A percentile compares a stretch with the other conserved stretches of the same genome.
phyloP scores from a whole-genome alignment of 2,888 invertebrate genomes.

The Diachrysia chrysitis region DNA sequence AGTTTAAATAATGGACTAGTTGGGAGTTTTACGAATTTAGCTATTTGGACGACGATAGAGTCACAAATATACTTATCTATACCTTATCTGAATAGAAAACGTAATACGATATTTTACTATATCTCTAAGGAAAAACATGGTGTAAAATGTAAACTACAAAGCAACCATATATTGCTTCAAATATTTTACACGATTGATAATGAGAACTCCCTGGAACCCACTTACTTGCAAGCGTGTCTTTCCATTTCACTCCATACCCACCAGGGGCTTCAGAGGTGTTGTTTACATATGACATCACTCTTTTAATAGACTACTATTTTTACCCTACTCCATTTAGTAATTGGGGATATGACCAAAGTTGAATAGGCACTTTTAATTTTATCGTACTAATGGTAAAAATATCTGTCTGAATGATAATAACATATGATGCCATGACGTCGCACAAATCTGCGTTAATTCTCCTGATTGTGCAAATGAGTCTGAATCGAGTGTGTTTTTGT shows the following conservation, averaged over 20 bases:
- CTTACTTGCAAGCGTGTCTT: no score
- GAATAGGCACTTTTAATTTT: not conserved
- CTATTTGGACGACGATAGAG: not conserved
- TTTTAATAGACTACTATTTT: not conserved
- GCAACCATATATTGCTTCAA: no score
- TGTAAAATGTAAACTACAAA: no score
- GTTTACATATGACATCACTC: not conserved
- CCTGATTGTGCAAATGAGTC: conserved; percentile 1
- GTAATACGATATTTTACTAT: not conserved
- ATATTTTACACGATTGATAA: no score
- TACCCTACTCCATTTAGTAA: not conserved
- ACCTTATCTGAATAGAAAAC: not conserved
- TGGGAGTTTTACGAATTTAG: not conserved
- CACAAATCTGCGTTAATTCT: not conserved
- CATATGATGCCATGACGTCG: conserved; percentile 3
- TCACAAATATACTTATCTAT: not conserved
- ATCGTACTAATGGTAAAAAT: not conserved
- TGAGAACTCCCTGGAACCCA: no score
- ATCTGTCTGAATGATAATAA: not conserved
- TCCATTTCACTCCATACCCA: no score
- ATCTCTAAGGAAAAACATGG: no score
- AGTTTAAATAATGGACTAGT: conserved; percentile 2
- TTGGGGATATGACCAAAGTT: not conserved
- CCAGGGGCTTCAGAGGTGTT: not conserved
- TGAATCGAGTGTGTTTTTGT: not conserved